Evolutionary conservation across 2,888 invertebrate species (phyloP), one percentile per base, ranked within the genome.

Genomic region (Clunio marinus): DNA sequence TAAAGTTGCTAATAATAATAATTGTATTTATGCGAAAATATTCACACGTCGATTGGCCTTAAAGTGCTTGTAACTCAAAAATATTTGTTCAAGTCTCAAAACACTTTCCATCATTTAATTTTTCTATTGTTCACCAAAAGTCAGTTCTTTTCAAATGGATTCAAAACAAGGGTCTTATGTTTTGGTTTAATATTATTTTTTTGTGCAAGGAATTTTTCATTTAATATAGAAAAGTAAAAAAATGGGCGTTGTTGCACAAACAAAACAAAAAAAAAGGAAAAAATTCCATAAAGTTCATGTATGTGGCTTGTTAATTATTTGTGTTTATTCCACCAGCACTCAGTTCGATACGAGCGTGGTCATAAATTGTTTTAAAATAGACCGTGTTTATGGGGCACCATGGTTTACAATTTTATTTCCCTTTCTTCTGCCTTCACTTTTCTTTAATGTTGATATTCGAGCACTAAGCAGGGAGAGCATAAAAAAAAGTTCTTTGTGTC

Each of bases 251-350:
- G 63, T 62, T 28, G 46, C 62, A 27, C 22, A 13, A 24, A 15
- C 17, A 17, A 32, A 35, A 35, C 32, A n/a, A n/a, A 20, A 24
- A 20, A 15, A 15, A 1, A 1, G 1, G 3, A 46, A 17, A 60
- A 32, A 35, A 60, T 32, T 60, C 60, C 60, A 37, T 60, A 60
- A 37, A 60, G 60, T 60, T 60, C 35, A 60, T 20, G 51, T 13
- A 51, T 51, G 51, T 51, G 51, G 51, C 51, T 51, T 51, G 51
- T 51, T 51, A 51, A 51, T 51, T 51, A 51, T 51, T 65, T 65
- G 46, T 65, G 24, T 62, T 65, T 65, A 65, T 65, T 41, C 45
- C 63, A 65, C 46, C 63, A 65, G 63, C 46, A 25, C 46, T 45
- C 27, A 45, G 17, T 46, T 41, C 17, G 10, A 17, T 51, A 22